phyloP scores from a whole-genome alignment of 2,797 vertebrate species.

The Martes flavigula region DNA sequence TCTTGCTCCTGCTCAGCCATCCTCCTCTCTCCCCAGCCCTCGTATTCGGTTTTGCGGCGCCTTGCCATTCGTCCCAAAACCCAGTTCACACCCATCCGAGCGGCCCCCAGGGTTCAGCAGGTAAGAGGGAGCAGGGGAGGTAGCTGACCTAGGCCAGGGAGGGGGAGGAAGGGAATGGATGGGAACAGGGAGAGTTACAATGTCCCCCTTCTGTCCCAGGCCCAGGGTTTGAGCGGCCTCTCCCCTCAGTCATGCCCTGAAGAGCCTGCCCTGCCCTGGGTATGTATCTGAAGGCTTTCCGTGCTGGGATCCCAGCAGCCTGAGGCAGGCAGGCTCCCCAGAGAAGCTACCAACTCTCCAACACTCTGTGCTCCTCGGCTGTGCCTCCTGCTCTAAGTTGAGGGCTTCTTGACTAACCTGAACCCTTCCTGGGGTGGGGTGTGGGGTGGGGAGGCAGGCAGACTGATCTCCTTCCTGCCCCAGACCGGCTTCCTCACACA shows the following conservation, averaged over 20 bases:
- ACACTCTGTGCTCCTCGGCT: background rate
- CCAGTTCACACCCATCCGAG: slow-evolving; percentile 52
- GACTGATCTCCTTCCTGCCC: background rate
- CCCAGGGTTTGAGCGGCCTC: background rate
- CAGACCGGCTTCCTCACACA: background rate
- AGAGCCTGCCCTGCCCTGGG: slow-evolving; percentile 65
- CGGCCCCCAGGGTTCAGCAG: slow-evolving; percentile 43
- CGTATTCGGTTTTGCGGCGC: slow-evolving; percentile 48
- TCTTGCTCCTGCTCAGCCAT: background rate
- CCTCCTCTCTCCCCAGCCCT: slow-evolving; percentile 47
- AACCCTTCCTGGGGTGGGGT: background rate
- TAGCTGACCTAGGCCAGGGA: background rate
- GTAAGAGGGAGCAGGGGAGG: slow-evolving; percentile 42
- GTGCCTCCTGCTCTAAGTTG: background rate
- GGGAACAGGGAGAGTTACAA: background rate
- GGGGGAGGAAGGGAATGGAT: background rate
- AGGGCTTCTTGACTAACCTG: background rate
- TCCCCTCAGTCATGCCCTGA: slow-evolving; percentile 65
- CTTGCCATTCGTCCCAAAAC: slow-evolving; percentile 53
- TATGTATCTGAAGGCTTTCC: slow-evolving; percentile 53
- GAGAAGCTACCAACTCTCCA: background rate
- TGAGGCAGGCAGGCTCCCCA: background rate
- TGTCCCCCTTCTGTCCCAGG: slow-evolving; percentile 57
- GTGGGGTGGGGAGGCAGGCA: background rate
- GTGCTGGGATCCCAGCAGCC: background rate